Evolutionary conservation across 1,140 invertebrate genomes (phyloP).

Genomic region (Trichonephila clavata): DNA sequence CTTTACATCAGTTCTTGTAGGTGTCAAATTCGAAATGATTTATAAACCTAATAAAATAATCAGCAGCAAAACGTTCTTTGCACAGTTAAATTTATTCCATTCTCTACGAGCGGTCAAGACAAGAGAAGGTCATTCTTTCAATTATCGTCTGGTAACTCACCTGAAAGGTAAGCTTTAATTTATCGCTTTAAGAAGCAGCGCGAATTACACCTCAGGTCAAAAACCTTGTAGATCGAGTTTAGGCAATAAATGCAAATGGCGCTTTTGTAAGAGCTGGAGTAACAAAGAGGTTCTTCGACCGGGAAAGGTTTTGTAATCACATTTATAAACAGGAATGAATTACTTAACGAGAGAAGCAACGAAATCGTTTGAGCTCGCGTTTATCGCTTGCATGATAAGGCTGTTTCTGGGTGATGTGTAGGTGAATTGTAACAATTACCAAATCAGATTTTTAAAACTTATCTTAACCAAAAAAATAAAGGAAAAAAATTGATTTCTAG

Average conservation of each 20-base stretch:
- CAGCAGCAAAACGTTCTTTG: background rate
- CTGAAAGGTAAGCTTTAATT: background rate
- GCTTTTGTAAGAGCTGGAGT: background rate
- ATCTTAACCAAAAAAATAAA: no score
- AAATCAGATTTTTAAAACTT: no score
- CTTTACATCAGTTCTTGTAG: no score
- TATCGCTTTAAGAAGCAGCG: background rate
- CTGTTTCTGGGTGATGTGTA: no score
- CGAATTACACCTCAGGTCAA: background rate
- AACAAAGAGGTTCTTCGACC: conserved; percentile 16
- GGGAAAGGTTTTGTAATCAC: background rate
- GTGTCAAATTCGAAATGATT: no score
- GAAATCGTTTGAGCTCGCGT: background rate
- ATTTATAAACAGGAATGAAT: background rate
- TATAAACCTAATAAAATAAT: background rate
- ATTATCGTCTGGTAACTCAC: conserved; percentile 13
- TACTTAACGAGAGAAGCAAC: background rate
- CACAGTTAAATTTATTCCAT: background rate
- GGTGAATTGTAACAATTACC: no score
- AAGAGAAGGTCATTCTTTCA: background rate
- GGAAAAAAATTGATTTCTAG: no score
- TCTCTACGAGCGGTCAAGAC: background rate
- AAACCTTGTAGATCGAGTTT: background rate
- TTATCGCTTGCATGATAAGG: background rate
- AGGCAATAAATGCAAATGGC: conserved; percentile 3